Evolutionary conservation across 2,888 invertebrate genomes (phyloP), one percentile per base, ranked within the genome.

Genomic region (Acronicta alni): DNA sequence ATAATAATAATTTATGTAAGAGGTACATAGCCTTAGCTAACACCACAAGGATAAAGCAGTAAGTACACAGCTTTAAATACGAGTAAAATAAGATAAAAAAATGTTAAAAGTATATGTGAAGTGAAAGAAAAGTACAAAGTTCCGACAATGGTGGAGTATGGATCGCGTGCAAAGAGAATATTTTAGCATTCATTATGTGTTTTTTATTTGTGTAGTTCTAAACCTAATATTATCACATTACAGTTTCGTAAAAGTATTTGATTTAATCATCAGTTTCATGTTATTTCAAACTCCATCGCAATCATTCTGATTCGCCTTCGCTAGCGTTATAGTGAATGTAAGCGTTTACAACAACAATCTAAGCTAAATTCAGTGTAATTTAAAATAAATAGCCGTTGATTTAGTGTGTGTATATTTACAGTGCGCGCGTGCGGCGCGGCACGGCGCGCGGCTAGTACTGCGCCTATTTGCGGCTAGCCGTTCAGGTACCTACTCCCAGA

Each of bases 381-480:
- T 57, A 64, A 74, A 73, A 73, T 70, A 76, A 69, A 76, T 73
- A 58, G 35, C 17, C 35, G 43, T 66, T 55, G 58, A 76, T 63
- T 66, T 62, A 72, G 37, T 54, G 39, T 45, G n/a, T 61, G 20
- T 67, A 9, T 26, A 26, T 7, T 57, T 60, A 55, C 41, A 32
- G 1, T 12, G 26, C 12, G 26, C 17, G 45, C 56, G 54, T 9
- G 51, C 30, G 35, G 32, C n/a, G 54, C 8, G 51, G 18, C 39
- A n/a, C 10, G 39, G 10, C 9, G 46, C 32, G 32, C 20, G 38
- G 16, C 26, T 30, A 18, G 16, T 9, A 35, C 37, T 23, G 41
- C 35, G 44, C 51, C 58, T 75, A 52, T 55, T 72, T 59, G 59
- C 43, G 45, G 63, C 46, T 49, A 32, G 41, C 23, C 23, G 32